These are phyloP conservation scores for Drosophila pruinosa DNA, from an alignment of 1,140 invertebrate genomes.

Conservation along the genomic window DNA sequence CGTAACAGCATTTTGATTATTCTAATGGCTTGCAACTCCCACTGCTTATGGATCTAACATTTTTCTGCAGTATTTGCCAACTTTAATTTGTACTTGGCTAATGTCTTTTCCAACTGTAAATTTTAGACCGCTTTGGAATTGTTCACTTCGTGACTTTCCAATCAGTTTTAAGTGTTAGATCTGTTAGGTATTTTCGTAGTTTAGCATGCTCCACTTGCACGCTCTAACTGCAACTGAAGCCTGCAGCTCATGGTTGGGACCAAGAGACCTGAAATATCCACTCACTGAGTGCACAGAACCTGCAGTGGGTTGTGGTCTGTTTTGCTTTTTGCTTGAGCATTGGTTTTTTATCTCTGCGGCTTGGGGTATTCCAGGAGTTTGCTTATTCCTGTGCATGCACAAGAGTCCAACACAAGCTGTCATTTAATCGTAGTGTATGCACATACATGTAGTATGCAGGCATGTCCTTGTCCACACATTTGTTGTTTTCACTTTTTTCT, in stretches of 20 bases:
- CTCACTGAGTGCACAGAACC: slow-evolving; percentile 18
- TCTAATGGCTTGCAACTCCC: no score
- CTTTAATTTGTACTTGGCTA: neutral
- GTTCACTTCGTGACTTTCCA: no score
- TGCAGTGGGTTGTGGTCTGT: neutral
- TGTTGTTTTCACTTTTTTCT: slow-evolving; percentile 47
- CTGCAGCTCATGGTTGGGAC: neutral
- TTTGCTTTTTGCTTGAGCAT: slow-evolving; percentile 16
- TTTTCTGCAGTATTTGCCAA: no score
- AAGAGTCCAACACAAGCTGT: slow-evolving; percentile 12
- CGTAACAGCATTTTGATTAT: no score
- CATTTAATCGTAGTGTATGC: neutral
- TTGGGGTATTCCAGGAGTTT: slow-evolving; percentile 26
- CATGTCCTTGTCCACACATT: slow-evolving; percentile 45
- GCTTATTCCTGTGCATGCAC: slow-evolving; percentile 34
- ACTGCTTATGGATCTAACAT: no score
- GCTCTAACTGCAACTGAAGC: slow-evolving; percentile 18
- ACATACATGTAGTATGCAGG: neutral
- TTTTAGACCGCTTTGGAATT: no score
- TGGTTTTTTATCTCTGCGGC: slow-evolving; percentile 8
- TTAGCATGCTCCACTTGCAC: neutral
- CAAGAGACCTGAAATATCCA: neutral
- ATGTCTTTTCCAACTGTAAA: neutral
- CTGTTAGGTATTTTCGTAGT: neutral
- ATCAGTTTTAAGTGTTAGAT: no score